Base-by-base conservation (phyloP, 2,888 invertebrate species). In the Strigamia maritima region DNA sequence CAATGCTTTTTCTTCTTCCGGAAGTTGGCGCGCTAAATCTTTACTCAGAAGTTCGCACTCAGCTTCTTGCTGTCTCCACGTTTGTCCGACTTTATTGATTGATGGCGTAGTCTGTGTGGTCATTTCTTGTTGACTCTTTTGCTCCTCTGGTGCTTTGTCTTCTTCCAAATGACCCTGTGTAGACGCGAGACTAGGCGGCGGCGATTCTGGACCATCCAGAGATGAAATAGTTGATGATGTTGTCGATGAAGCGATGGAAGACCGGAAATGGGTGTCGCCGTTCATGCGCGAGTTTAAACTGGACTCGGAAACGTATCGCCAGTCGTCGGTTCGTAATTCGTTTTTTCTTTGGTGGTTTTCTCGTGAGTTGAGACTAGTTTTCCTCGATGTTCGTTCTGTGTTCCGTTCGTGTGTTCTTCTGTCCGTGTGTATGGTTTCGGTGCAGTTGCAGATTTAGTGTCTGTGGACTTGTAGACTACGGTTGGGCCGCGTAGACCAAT, bases 41-140 rank as follows among this genome's bases (percentile, higher is more conserved):
- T 86, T 85, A 6, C 88, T 88, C 80, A 92, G 87, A 83, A 90
- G 89, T 84, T 94, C 93, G 87, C 92, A 93, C 83, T 93, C 93
- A 82, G 93, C 89, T 86, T 94, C 94, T 85, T 93, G 93, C 82
- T 90, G 89, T 74, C 90, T 77, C 79, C 74, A 76, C 14, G 31
- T 35, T 65, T 70, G 75, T 44, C 40, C 79, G 31, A 26, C 16
- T 70, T 77, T 80, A 79, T 22, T 81, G 75, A 22, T 81, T 80
- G 76, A 81, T 80, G 44, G 87, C 82, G 90, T 91, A 83, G 89
- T 90, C 81, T 91, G 88, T 1, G 79, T 77, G 75, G 80, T 31
- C 79, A 60, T 82, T 78, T 65, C 80, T 75, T 22, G 65, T 0
- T 78, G 78, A 26, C 19, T 26, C 44, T 35, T 31, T 2, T n/a